Conservation (phyloP, 2,888 invertebrate genomes). For the Zygogramma bicolorata region DNA sequence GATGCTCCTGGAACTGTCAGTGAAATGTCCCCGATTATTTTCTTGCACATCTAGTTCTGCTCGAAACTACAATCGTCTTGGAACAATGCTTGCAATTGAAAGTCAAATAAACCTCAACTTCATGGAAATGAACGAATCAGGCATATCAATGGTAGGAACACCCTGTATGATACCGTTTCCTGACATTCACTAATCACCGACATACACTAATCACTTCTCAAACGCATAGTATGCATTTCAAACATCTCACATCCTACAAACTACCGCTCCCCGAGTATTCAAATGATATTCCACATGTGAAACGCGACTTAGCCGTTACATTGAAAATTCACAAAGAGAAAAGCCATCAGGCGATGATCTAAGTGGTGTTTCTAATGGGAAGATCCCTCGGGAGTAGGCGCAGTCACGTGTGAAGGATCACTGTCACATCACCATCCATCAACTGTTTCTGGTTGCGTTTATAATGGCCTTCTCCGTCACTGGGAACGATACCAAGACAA, state of each 20-base stretch:
- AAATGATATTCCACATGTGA: constrained; percentile 15
- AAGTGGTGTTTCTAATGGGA: constrained; percentile 60
- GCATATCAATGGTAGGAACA: too few relatives aligned
- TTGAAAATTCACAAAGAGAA: constrained; percentile 47
- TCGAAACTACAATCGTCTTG: too few relatives aligned
- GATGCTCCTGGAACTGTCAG: too few relatives aligned
- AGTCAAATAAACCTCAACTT: too few relatives aligned
- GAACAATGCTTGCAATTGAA: too few relatives aligned
- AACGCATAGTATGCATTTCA: neutral
- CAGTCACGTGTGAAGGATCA: constrained; percentile 64
- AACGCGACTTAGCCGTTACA: constrained; percentile 35
- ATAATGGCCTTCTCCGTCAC: constrained; percentile 26
- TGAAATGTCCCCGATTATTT: too few relatives aligned
- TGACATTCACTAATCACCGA: too few relatives aligned
- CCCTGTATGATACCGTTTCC: too few relatives aligned
- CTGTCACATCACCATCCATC: constrained; percentile 63
- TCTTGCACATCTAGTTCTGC: too few relatives aligned
- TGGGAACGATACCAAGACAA: constrained; percentile 1
- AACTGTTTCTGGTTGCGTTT: constrained; percentile 33
- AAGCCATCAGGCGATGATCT: constrained; percentile 56
- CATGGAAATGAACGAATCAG: too few relatives aligned
- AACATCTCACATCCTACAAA: neutral
- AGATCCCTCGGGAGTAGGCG: constrained; percentile 58
- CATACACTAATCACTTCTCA: too few relatives aligned
- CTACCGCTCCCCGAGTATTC: neutral